Evolutionary conservation across 2,113 vertebrate genomes (phyloP).

Genomic region (Periophthalmodon schlosseri): DNA sequence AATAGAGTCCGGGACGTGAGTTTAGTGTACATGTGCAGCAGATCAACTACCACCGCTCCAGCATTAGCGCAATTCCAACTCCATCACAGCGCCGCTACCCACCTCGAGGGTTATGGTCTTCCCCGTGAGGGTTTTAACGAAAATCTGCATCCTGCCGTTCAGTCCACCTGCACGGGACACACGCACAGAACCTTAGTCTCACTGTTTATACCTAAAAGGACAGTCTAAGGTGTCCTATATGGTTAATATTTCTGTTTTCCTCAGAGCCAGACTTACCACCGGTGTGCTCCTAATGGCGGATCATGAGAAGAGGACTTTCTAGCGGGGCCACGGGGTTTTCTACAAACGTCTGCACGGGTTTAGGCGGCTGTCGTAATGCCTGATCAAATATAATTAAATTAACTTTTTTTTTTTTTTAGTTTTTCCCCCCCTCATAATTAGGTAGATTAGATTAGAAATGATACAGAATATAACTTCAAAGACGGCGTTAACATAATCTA

Average conservation of each 20-base stretch:
- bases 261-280: slow-evolving; percentile 62
- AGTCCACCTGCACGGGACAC: slow-evolving; percentile 70
- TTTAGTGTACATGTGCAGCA: too few species aligned
- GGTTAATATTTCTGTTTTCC: accelerated
- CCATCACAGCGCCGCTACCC: slow-evolving; percentile 50
- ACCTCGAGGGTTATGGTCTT: slow-evolving; percentile 99
- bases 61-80: not conserved
- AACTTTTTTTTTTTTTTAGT: not conserved
- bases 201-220: accelerated
- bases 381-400: slow-evolving; percentile 31
- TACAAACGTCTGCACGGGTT: slow-evolving; percentile 46
- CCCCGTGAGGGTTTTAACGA: slow-evolving; percentile 98
- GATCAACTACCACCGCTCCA: accelerated
- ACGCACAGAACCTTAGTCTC: not conserved
- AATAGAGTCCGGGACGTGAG: too few species aligned
- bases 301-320: slow-evolving; percentile 74
- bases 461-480: not conserved
- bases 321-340: slow-evolving; percentile 79
- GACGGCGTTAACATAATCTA: not conserved
- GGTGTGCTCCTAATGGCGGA: slow-evolving; percentile 83
- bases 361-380: slow-evolving; percentile 29
- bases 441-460: not conserved
- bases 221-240: not conserved
- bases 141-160: slow-evolving; percentile 92
- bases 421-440: not conserved